Conservation (phyloP, 2,113 vertebrate species). For the Ursus arctos region DNA sequence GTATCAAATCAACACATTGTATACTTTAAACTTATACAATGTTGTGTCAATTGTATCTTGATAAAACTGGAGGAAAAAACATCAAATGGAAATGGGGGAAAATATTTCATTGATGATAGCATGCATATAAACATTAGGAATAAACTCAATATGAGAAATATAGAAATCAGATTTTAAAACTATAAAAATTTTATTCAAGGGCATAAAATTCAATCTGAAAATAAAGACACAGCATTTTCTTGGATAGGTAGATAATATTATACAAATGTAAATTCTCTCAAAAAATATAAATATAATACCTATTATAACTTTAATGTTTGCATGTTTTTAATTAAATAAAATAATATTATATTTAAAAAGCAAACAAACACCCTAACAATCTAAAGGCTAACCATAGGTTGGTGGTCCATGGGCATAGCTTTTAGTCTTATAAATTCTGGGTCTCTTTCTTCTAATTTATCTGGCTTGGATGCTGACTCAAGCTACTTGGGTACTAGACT, state of each 20-base stretch:
- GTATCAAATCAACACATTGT: background rate
- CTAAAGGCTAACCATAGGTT: background rate
- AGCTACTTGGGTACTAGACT: conserved; percentile 37
- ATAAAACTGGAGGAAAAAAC: background rate
- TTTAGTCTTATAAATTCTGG: background rate
- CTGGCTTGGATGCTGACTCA: background rate
- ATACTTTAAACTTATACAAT: background rate
- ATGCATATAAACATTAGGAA: background rate
- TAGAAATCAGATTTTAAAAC: background rate
- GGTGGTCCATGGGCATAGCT: background rate
- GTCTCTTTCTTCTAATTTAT: background rate
- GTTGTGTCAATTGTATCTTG: background rate
- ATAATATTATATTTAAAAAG: conserved; percentile 27
- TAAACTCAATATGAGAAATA: conserved; percentile 43
- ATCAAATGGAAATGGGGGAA: background rate
- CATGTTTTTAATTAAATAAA: conserved; percentile 48
- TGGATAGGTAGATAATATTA: conserved; percentile 29
- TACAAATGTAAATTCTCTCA: conserved; percentile 31
- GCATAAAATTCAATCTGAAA: conserved; percentile 54
- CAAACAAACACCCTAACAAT: background rate
- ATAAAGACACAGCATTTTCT: conserved; percentile 37
- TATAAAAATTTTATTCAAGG: background rate
- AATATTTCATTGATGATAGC: conserved; percentile 7
- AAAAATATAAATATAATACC: background rate
- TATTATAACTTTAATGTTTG: background rate